Base-by-base conservation (phyloP, 2,797 vertebrate species). In the Molossus alvarezi region DNA sequence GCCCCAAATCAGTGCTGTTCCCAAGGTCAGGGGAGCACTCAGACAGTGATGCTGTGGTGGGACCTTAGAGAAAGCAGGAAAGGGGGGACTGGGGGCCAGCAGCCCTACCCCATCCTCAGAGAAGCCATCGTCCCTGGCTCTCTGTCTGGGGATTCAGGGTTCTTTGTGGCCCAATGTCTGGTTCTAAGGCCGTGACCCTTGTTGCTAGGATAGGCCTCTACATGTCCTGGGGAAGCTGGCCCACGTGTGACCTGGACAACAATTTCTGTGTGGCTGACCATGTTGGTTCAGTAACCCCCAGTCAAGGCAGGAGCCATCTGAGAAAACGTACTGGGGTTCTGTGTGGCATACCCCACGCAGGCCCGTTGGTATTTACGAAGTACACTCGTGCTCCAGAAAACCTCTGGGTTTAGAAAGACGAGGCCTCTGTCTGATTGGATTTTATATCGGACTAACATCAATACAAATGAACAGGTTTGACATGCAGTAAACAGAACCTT, bases 231-330 rank as follows among this genome's bases (percentile, higher is more conserved):
- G 51, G 65, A 37, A 23, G 41, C 1, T 11, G 48, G n/a, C 48
- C 45, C 9, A 9, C 1, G 0, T 27, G 12, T 45, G n/a, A 15
- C 45, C 1, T 2, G 14, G 89, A 21, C 12, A 3, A 6, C 21
- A 17, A 3, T 3, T 21, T 71, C 23, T 29, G 6, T 45, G 12
- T 18, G 75, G 29, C n/a, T 75, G 53, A 12, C 45, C 27, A 1
- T 23, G 15, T 4, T 20, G 29, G 37, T n/a, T 13, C 57, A 6
- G 25, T 5, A 21, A 10, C 17, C 27, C 11, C 33, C 45, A 6
- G 14, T n/a, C 20, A 29, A 69, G 80, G 73, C 14, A 21, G 37
- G 6, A 13, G 27, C 9, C 33, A 8, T 11, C 23, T 23, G n/a
- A 33, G 51, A 18, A 37, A 60, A 29, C 21, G 60, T 1, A 37